phyloP scores from a whole-genome alignment of 2,797 vertebrate genomes.

The Pseudocheirus occidentalis region DNA sequence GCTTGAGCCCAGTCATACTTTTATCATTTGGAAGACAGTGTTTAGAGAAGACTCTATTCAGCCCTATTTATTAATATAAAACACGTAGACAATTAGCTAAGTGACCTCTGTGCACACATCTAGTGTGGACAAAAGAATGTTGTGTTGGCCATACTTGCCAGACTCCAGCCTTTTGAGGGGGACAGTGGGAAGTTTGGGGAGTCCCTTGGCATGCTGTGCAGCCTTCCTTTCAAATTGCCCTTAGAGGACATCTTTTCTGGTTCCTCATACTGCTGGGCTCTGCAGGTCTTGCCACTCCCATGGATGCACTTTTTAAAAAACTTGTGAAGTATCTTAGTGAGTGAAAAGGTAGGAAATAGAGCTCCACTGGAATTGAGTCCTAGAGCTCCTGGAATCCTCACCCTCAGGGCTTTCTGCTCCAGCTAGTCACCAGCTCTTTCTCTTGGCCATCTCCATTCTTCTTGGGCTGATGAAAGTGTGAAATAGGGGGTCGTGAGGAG shows the following conservation, averaged over 20 bases:
- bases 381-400: background rate
- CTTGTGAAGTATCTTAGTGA: background rate
- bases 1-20: background rate
- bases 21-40: background rate
- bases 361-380: background rate
- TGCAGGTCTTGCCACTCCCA: background rate
- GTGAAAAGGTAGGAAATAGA: conserved; percentile 6
- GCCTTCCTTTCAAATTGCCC: background rate
- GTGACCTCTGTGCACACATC: background rate
- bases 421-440: background rate
- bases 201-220: background rate
- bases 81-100: background rate
- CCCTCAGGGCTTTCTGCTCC: background rate
- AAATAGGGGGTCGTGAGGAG: background rate
- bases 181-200: background rate
- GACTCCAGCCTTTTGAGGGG: background rate
- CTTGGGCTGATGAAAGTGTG: background rate
- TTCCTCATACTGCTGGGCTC: background rate
- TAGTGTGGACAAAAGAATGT: conserved; percentile 1
- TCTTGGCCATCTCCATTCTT: background rate
- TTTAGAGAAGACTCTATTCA: background rate
- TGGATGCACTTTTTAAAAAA: background rate
- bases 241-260: background rate
- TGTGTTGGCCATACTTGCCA: background rate
- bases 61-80: background rate